Percentiles rank a stretch among this genome's conserved stretches.
Conservation (phyloP, 2,113 vertebrate species). For the Puffinus mauretanicus region DNA sequence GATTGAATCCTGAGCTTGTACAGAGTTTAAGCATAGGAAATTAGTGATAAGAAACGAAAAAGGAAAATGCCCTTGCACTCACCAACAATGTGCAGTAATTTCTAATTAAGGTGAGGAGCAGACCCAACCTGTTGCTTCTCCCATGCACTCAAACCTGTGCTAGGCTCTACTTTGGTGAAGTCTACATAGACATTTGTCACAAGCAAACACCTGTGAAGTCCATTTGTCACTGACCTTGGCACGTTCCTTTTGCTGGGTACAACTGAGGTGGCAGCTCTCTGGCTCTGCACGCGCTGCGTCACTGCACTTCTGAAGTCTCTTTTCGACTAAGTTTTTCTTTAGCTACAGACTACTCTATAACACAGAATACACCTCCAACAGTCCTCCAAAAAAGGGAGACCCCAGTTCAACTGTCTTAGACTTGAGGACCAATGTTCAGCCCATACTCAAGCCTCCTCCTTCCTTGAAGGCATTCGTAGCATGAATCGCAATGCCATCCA, state of each 20-base stretch:
- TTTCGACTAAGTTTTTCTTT: neutral
- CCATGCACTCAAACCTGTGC: neutral
- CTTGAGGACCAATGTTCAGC: neutral
- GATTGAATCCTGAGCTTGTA: neutral
- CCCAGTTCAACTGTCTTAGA: neutral
- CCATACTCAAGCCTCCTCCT: neutral
- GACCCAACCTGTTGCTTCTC: neutral
- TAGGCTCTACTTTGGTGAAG: neutral
- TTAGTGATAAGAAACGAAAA: neutral
- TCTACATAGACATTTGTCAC: neutral
- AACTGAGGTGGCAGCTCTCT: neutral
- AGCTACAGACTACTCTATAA: neutral
- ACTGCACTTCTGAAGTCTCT: neutral
- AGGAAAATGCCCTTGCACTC: neutral
- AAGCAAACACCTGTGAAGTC: neutral
- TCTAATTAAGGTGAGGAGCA: neutral
- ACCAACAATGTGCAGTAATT: neutral
- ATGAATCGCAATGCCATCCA: neutral
- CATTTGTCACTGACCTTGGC: neutral
- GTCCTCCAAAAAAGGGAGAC: neutral
- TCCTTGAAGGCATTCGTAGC: neutral
- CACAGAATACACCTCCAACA: fast-evolving
- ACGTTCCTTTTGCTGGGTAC: neutral
- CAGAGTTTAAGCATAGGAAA: neutral
- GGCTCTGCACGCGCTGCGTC: neutral